Conservation (phyloP, 2,888 invertebrate genomes). For the Callinectes sapidus region DNA sequence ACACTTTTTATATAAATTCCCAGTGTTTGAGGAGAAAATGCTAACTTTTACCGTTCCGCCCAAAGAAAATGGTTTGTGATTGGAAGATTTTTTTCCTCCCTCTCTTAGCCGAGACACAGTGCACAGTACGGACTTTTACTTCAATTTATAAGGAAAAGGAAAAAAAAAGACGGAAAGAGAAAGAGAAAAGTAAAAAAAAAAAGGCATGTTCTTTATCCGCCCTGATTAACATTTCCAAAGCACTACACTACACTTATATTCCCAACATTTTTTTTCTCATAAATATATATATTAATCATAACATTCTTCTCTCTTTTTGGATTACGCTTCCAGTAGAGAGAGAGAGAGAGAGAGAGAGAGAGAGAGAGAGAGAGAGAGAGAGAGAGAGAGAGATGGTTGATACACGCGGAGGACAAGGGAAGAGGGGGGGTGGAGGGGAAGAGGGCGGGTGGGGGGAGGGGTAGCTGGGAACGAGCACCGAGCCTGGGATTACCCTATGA, state of each 20-base stretch:
- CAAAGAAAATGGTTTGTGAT: slow-evolving; percentile 15
- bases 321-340: too few species aligned
- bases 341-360: not conserved
- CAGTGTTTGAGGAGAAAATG: not conserved
- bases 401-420: not conserved
- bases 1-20: not conserved
- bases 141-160: not conserved
- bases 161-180: not conserved
- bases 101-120: not conserved
- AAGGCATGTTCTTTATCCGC: not conserved
- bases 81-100: not conserved
- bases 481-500: slow-evolving; percentile 5
- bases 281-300: not conserved
- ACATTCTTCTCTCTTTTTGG: too few species aligned
- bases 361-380: slow-evolving; percentile 24
- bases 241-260: not conserved
- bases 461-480: not conserved
- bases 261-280: not conserved
- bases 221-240: not conserved
- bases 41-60: not conserved
- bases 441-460: not conserved
- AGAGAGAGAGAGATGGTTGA: slow-evolving; percentile 27
- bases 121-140: not conserved
- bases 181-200: not conserved
- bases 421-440: not conserved